Percentiles rank a stretch among this genome's conserved stretches.
Evolutionary conservation across 92 coral and sea anemone species (phyloP).

Genomic region (Micromussa lordhowensis): DNA sequence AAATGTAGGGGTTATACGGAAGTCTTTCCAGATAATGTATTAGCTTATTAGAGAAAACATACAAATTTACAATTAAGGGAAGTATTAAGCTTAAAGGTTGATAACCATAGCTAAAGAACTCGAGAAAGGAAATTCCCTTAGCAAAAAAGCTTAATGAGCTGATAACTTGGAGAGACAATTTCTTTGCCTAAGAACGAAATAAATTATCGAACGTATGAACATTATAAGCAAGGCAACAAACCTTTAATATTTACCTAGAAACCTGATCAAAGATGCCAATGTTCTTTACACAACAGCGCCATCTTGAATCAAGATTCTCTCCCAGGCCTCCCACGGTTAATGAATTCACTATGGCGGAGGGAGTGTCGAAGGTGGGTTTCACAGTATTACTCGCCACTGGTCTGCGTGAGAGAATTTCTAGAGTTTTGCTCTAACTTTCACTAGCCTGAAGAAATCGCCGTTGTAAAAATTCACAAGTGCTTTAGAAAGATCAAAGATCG

Average conservation of each 20-base stretch:
- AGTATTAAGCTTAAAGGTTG: no score
- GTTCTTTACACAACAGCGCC: constrained; percentile 18
- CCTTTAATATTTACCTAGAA: neutral
- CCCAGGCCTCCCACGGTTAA: constrained; percentile 29
- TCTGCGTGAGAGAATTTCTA: neutral
- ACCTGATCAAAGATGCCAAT: neutral
- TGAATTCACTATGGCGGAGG: constrained; percentile 63
- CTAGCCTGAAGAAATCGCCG: no score
- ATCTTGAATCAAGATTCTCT: constrained; percentile 24
- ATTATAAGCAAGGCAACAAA: neutral
- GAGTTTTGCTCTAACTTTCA: neutral
- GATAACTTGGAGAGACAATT: neutral
- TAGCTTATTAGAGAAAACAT: no score
- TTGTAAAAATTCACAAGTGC: neutral
- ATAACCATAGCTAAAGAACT: no score
- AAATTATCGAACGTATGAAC: neutral
- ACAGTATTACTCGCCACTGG: neutral
- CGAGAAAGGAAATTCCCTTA: no score
- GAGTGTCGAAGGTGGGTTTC: constrained; percentile 33
- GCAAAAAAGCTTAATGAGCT: no score
- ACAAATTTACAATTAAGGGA: no score
- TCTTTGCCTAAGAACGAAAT: neutral
- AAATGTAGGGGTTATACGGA: no score
- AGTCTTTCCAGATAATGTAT: no score
- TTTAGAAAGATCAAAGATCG: neutral